These are phyloP conservation scores for Myripristis jacobus DNA, from an alignment of 2,797 vertebrate species.

Conservation along the genomic window DNA sequence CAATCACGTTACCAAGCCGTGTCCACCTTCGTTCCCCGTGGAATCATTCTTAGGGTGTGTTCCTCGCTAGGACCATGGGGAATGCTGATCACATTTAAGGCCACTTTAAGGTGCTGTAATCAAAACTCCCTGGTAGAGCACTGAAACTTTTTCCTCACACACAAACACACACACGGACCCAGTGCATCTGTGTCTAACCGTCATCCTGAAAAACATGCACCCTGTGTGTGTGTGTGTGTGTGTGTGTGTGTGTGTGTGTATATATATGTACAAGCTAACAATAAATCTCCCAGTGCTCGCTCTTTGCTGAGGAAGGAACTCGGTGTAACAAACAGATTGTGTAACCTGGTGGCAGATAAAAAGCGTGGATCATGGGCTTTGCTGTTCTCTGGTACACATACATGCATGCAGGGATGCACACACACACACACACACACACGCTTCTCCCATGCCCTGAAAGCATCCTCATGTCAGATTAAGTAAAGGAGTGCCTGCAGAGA, in stretches of 20 bases:
- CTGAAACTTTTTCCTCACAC: background rate
- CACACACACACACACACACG: background rate
- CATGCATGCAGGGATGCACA: background rate
- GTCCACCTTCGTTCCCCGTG: background rate
- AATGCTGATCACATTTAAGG: slow-evolving; percentile 7
- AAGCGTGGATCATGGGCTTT: slow-evolving; percentile 42
- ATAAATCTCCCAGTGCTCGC: slow-evolving; percentile 22
- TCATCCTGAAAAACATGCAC: slow-evolving; percentile 42
- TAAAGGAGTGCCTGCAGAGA: slow-evolving; percentile 60
- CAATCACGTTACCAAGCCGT: background rate
- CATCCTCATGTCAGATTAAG: slow-evolving; percentile 20
- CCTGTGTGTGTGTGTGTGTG: background rate
- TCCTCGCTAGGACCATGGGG: slow-evolving; percentile 15
- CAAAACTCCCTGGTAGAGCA: slow-evolving; percentile 4
- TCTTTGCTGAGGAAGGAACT: slow-evolving; percentile 46
- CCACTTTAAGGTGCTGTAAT: slow-evolving; percentile 1
- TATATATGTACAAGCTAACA: slow-evolving; percentile 8
- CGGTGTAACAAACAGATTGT: slow-evolving; percentile 51
- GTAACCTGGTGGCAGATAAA: slow-evolving; percentile 52
- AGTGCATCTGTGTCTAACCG: slow-evolving; percentile 40
- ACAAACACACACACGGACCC: background rate
- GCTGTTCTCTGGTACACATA: slow-evolving; percentile 4
- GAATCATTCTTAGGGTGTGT: background rate
- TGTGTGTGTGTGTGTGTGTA: slow-evolving; percentile 18
- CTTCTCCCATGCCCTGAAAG: slow-evolving; percentile 20